Evolutionary conservation across 2,888 invertebrate species (phyloP).

Genomic region (Mythimna vitellina): DNA sequence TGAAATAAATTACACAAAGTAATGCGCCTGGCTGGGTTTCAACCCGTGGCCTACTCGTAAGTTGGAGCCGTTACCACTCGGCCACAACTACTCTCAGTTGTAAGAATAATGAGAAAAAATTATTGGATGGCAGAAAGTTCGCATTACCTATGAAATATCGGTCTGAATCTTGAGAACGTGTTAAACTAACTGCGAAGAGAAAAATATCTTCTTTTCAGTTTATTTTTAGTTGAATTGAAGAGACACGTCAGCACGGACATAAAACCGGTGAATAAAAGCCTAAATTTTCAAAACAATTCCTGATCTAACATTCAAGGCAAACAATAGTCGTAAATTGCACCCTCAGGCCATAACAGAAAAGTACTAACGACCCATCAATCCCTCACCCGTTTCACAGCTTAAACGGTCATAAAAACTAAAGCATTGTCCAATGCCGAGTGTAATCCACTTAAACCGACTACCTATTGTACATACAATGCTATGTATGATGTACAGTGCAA

Average conservation of each 20-base stretch:
- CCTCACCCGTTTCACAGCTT: conserved; percentile 72
- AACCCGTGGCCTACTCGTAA: too few relatives aligned
- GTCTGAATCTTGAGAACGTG: not conserved
- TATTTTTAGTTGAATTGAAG: not conserved
- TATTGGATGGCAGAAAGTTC: not conserved
- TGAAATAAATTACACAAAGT: too few relatives aligned
- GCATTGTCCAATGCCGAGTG: conserved; percentile 78
- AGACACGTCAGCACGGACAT: conserved; percentile 4
- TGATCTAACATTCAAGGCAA: conserved; percentile 62
- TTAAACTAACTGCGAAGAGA: not conserved
- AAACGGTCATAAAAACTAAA: conserved; percentile 81
- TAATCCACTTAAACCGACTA: conserved; percentile 79
- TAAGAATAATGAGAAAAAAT: not conserved
- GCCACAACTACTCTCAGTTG: not conserved
- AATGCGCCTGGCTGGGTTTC: too few relatives aligned
- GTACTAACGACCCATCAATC: conserved; percentile 77
- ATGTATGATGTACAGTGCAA: conserved; percentile 73
- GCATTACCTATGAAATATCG: not conserved
- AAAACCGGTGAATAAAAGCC: conserved; percentile 26
- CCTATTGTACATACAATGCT: conserved; percentile 70
- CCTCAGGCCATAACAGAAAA: conserved; percentile 73
- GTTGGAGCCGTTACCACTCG: too few relatives aligned
- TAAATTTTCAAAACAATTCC: conserved; percentile 44
- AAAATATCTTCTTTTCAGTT: not conserved
- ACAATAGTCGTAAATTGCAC: conserved; percentile 77